phyloP scores from a whole-genome alignment of 2,888 invertebrate genomes.

The Epistrophe grossulariae region DNA sequence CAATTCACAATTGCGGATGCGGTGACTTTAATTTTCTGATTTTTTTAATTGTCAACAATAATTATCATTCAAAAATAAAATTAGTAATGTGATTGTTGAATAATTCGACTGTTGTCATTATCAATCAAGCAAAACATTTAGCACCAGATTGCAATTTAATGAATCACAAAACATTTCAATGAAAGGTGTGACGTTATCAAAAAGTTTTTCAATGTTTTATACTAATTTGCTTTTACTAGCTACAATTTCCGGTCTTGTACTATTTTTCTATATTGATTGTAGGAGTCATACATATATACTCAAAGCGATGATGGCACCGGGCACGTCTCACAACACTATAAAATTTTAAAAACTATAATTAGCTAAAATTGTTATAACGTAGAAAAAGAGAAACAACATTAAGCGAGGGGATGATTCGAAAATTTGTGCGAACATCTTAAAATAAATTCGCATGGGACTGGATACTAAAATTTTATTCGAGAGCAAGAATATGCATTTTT shows the following conservation, averaged over 20 bases:
- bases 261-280: slow-evolving; percentile 30
- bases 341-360: slow-evolving; percentile 49
- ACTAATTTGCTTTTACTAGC: not conserved
- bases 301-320: slow-evolving; percentile 25
- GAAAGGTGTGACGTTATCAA: slow-evolving; percentile 21
- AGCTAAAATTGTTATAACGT: slow-evolving; percentile 2
- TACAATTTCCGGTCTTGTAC: slow-evolving; percentile 58
- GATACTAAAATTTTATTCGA: slow-evolving; percentile 3
- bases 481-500: slow-evolving; percentile 49
- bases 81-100: slow-evolving; percentile 36
- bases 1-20: no score
- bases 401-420: slow-evolving; percentile 16
- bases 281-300: slow-evolving; percentile 33
- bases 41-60: no score
- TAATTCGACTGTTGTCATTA: slow-evolving; percentile 10
- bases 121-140: slow-evolving; percentile 31
- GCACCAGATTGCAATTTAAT: slow-evolving; percentile 39
- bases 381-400: slow-evolving; percentile 31
- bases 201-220: slow-evolving; percentile 38
- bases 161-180: slow-evolving; percentile 46
- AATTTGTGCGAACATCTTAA: slow-evolving; percentile 58
- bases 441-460: slow-evolving; percentile 59
- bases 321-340: slow-evolving; percentile 24
- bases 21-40: no score
- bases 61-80: slow-evolving; percentile 1